Conservation (phyloP, 2,113 vertebrate genomes). For the Phyllostomus hastatus region DNA sequence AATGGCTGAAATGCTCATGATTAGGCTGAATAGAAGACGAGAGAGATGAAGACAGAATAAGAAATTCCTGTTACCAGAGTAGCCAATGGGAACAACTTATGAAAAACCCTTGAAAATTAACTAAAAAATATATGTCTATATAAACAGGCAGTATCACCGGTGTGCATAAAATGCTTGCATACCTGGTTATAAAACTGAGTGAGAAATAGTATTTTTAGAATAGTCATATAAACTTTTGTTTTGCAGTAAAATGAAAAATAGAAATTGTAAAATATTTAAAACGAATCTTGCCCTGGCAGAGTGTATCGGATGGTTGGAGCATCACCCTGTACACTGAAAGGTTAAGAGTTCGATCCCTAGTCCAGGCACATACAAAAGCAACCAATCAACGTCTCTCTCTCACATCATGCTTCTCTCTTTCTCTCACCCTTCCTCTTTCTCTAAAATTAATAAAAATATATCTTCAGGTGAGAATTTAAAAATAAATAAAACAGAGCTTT, state of each 20-base stretch:
- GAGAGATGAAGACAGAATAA: background rate
- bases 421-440: no score
- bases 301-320: no score
- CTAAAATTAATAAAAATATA: no score
- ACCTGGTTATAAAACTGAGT: background rate
- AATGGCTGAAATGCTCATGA: background rate
- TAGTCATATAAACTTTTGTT: background rate
- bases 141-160: background rate
- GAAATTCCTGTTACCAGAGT: background rate
- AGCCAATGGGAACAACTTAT: background rate
- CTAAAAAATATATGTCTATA: background rate
- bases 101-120: slow-evolving; percentile 6
- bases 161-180: background rate
- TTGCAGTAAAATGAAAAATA: slow-evolving; percentile 5
- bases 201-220: background rate
- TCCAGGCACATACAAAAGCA: no score
- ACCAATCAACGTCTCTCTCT: no score
- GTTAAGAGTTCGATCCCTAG: no score
- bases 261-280: background rate
- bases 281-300: background rate
- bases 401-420: no score
- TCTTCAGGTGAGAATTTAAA: no score
- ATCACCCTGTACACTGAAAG: no score
- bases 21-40: slow-evolving; percentile 1
- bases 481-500: background rate